Evolutionary conservation across 2,113 vertebrate genomes (phyloP), one percentile per base, ranked within the genome.

Genomic region (Silurus glanis): DNA sequence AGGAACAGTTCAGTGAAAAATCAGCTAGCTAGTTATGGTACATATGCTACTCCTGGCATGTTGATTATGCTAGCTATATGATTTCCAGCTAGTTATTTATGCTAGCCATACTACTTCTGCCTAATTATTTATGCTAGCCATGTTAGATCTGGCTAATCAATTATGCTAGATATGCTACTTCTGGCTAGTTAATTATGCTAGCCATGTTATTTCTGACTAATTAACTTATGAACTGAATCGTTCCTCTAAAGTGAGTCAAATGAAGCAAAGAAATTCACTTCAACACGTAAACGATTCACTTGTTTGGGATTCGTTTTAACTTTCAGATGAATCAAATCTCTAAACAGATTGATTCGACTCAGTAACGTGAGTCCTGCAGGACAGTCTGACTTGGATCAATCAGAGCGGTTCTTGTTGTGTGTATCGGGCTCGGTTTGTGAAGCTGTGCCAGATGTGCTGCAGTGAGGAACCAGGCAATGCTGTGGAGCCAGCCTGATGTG

Each of bases 401-500:
- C 14, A 7, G 28, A 71, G 45, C 56, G 0, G 45, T 49, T 10
- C 2, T 14, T 45, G 45, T 21, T 19, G 69, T 10, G 6, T 67
- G 21, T 28, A 28, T 69, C 28, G 28, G 28, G 28, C 28, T 10
- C 1, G 69, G 45, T 23, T 51, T n/a, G 72, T 53, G 72, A 13
- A 51, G 10, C 21, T 23, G 72, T 51, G 21, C 0, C 47, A 75
- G 47, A 75, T n/a, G 17, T 3, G 51, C 2, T 55, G 74, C 74
- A 55, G 74, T 55, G 12, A 58, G 78, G 25, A 80, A 21, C 53
- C 76, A 87, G 71, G 25, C n/a, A 13, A 90, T 75, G 87, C 51
- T 86, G 85, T 87, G 49, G 74, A 86, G 47, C 51, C 25, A 25
- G 56, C 61, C 76, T 28, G 89, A 66, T 74, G 37, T 53, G 58